Percentiles rank a stretch among this genome's conserved stretches.
Evolutionary conservation across 2,888 invertebrate genomes (phyloP).

Genomic region (Apotomis capreana): DNA sequence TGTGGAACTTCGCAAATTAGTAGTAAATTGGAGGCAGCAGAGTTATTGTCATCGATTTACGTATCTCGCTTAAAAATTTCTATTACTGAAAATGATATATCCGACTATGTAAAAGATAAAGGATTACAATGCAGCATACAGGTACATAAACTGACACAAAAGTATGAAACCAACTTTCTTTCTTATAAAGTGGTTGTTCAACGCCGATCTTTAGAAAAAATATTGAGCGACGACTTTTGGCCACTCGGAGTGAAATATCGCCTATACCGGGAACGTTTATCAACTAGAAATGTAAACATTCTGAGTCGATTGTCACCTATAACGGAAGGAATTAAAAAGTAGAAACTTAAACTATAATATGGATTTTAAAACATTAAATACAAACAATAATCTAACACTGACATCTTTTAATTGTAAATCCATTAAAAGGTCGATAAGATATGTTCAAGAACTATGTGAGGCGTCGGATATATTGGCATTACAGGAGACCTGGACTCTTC

Average conservation of each 20-base stretch:
- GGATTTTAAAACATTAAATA: neutral
- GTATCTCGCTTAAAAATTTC: too few species aligned
- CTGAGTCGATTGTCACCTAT: neutral
- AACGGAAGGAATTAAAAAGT: neutral
- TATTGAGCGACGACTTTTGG: too few species aligned
- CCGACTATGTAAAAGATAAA: too few species aligned
- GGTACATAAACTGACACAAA: too few species aligned
- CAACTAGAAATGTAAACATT: too few species aligned
- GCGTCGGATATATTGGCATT: neutral
- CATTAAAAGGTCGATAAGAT: neutral
- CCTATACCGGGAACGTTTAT: neutral
- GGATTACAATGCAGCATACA: too few species aligned
- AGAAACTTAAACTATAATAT: neutral
- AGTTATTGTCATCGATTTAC: too few species aligned
- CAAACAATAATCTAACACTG: neutral
- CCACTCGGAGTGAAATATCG: slow-evolving; percentile 8
- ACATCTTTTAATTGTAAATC: slow-evolving; percentile 9
- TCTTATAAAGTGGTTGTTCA: too few species aligned
- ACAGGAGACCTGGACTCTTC: slow-evolving; percentile 1
- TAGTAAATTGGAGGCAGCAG: too few species aligned
- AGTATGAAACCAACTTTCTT: too few species aligned
- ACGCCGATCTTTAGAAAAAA: too few species aligned
- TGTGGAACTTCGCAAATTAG: neutral
- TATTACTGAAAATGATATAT: too few species aligned
- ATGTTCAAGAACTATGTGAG: neutral